Base-by-base conservation (phyloP, 2,113 vertebrate genomes). In the Syngnathus scovelli region DNA sequence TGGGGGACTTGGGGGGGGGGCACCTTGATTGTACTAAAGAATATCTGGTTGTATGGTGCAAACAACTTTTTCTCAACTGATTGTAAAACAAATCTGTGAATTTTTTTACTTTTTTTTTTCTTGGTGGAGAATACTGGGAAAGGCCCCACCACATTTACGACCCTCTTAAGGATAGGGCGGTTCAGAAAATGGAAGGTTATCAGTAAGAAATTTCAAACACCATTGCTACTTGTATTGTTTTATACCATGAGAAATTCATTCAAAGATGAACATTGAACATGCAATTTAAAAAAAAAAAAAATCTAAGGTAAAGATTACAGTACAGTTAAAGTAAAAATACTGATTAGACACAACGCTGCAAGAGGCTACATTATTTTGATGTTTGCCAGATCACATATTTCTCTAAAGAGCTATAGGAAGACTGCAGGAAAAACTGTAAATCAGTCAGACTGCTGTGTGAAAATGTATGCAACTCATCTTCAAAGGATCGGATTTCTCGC, bases 391-490 rank as follows among this genome's bases (percentile, higher is more conserved):
- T 44, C 64, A 23, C 48, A 67, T 13, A 3, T 46, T 43, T 69
- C 51, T 61, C 5, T 36, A 39, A 49, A 38, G 48, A 60, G 69
- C 4, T 61, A 72, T 37, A 60, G 51, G 6, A 55, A 68, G 15
- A 39, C 19, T 44, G 19, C 27, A 67, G 69, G 60, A 70, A 71
- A 54, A 21, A 72, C 51, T 65, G 69, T 77, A 75, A 82, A 82
- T 83, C 73, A 51, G 41, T 48, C 33, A 41, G 63, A 63, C 65
- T 49, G 51, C 23, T 66, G 19, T 46, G 56, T 69, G 48, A 60
- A 55, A 43, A 19, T 61, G 59, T 56, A 41, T 54, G 68, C 64
- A 51, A 52, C 41, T 54, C 39, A 18, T 59, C 54, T 73, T 67
- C 67, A 78, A 75, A 78, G 71, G 7, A 12, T 68, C 52, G 39